Evolutionary conservation across 2,888 invertebrate genomes (phyloP).

Genomic region (Drosophila monieri): DNA sequence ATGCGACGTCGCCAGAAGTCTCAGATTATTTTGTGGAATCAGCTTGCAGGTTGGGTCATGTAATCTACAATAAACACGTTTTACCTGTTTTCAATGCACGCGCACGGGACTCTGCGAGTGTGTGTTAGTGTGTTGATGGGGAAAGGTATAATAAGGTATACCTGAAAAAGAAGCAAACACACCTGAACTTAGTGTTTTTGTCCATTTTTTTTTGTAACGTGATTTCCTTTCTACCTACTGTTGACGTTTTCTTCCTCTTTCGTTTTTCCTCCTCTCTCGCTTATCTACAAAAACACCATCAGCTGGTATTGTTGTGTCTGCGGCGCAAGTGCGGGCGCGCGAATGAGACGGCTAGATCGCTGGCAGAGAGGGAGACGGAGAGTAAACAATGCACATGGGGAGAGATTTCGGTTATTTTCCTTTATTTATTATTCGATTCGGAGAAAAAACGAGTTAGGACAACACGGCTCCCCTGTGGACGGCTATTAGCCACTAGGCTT

Average conservation of each 20-base stretch:
- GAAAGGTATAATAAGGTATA: conserved; percentile 31
- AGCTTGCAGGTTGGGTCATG: conserved; percentile 59
- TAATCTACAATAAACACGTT: conserved; percentile 71
- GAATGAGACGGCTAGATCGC: conserved; percentile 12
- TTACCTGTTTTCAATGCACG: conserved; percentile 61
- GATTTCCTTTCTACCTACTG: conserved; percentile 52
- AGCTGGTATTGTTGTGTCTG: conserved; percentile 75
- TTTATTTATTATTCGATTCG: conserved; percentile 15
- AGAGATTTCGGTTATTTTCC: conserved; percentile 10
- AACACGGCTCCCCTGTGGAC: conserved; percentile 31
- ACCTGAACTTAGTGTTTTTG: conserved; percentile 27
- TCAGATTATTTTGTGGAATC: conserved; percentile 28
- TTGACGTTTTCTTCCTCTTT: conserved; percentile 42
- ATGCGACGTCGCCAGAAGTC: conserved; percentile 2
- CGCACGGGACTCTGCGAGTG: conserved; percentile 24
- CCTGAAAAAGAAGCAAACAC: conserved; percentile 30
- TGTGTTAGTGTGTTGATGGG: conserved; percentile 23
- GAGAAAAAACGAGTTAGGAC: conserved; percentile 52
- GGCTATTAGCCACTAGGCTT: conserved; percentile 50
- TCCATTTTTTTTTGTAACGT: conserved; percentile 31
- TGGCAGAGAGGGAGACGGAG: conserved; percentile 11
- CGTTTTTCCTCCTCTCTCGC: conserved; percentile 33
- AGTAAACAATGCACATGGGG: conserved; percentile 38
- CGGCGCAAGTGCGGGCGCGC: conserved; percentile 28
- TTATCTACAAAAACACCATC: conserved; percentile 75